phyloP scores from a whole-genome alignment of 2,113 vertebrate genomes.

The Fregetta grallaria region DNA sequence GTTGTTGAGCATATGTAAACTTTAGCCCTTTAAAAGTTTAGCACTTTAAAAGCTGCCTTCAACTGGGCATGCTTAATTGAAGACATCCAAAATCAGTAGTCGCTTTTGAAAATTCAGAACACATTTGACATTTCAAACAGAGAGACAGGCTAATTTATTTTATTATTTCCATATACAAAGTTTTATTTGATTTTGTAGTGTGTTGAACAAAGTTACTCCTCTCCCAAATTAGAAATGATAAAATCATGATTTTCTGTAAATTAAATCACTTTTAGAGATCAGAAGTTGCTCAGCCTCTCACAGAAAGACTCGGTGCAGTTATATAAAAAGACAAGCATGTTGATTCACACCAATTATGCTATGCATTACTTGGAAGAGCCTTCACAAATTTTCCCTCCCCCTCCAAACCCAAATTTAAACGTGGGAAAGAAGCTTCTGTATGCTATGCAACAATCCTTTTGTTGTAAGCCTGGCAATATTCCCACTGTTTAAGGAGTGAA shows the following conservation, averaged over 20 bases:
- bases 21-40: neutral
- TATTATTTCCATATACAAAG: neutral
- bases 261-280: constrained; percentile 7
- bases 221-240: neutral
- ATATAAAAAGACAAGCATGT: neutral
- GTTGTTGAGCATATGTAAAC: neutral
- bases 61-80: neutral
- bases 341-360: constrained; percentile 56
- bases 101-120: neutral
- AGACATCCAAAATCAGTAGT: neutral
- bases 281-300: constrained; percentile 11
- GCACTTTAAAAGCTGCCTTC: neutral
- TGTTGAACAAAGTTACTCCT: neutral
- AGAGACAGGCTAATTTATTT: neutral
- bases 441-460: neutral
- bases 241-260: constrained; percentile 30
- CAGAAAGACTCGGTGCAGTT: constrained; percentile 1
- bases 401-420: neutral
- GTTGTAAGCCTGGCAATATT: neutral
- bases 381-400: neutral
- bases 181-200: constrained; percentile 19
- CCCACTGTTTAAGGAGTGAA: neutral
- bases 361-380: constrained; percentile 6
- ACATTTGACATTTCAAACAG: neutral
- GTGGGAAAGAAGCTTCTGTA: neutral